Evolutionary conservation across 30 jellyfish, hydroid and myxozoan species (phyloP).

Genomic region (Aurelia aurita complex sp. Pacific): DNA sequence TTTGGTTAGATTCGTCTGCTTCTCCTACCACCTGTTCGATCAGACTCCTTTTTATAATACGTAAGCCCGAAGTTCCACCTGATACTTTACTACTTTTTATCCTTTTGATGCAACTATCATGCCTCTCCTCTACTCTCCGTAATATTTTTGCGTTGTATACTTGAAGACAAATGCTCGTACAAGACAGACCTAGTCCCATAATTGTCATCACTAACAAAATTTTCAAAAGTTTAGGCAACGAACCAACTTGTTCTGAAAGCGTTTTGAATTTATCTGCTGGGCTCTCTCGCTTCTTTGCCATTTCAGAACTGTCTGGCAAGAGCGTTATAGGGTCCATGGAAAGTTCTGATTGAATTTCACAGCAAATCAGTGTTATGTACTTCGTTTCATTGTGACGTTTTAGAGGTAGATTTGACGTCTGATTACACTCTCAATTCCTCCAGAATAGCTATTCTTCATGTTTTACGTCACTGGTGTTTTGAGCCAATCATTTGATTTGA

Average conservation of each 20-base stretch:
- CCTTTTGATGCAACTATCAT: slow-evolving; percentile 41
- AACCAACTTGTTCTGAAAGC: slow-evolving; percentile 15
- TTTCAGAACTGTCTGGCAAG: background rate
- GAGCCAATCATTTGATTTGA: too few species aligned
- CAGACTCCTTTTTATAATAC: slow-evolving; percentile 4
- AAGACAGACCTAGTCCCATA: slow-evolving; percentile 16
- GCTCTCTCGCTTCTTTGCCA: slow-evolving; percentile 53
- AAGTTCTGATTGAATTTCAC: too few species aligned
- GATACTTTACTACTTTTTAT: background rate
- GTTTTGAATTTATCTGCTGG: slow-evolving; percentile 8
- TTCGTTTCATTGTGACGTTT: too few species aligned
- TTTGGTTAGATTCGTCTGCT: slow-evolving; percentile 1
- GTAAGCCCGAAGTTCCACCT: slow-evolving; percentile 11
- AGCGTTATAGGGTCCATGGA: background rate
- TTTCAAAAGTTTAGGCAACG: slow-evolving; percentile 37
- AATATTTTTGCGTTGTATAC: slow-evolving; percentile 16
- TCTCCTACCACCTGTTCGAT: slow-evolving; percentile 7
- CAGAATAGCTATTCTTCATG: too few species aligned
- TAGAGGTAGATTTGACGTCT: too few species aligned
- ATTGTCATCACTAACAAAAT: slow-evolving; percentile 1
- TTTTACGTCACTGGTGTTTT: too few species aligned
- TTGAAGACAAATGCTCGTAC: slow-evolving; percentile 37
- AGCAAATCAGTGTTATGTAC: too few species aligned
- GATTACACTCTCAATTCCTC: too few species aligned
- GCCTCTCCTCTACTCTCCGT: slow-evolving; percentile 37